Base-by-base conservation (phyloP, 2,113 vertebrate species). In the Pimephales promelas region DNA sequence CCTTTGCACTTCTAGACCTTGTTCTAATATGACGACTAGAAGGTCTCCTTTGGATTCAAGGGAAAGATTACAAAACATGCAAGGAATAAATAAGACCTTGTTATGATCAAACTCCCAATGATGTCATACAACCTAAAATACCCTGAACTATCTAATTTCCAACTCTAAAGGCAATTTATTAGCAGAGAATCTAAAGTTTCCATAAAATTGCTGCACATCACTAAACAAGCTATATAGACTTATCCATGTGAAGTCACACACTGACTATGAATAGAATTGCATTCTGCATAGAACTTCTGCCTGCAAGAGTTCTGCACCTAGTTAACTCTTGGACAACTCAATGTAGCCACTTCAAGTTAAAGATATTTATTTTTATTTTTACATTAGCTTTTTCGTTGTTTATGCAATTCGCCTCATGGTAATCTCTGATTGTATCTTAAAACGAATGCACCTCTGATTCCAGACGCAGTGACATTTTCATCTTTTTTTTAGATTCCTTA, bases 191-290 rank as follows among this genome's bases (percentile, higher is more conserved):
- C 61, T 40, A 87, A 66, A 43, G 70, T 57, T 74, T 54, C 54
- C 28, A 49, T 70, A 34, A 82, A 85, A 73, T 82, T 40, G 40
- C 52, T 8, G 40, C 76, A 83, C 81, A 79, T 83, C 24, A 66
- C 54, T 73, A 68, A 49, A 18, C 16, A 83, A 10, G 49, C 28
- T 34, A 34, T 18, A 22, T 34, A 22, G 28, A 40, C 56, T 57
- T 59, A 40, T 70, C 56, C 78, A 83, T 71, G 34, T 10, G 31
- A 68, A 10, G 34, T 20, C 31, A 68, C 57, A 83, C 47, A 49
- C 43, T 22, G 52, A 40, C 34, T 64, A 11, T 57, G 36, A 24
- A 68, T 66, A 80, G 81, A 34, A 18, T 22, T n/a, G 54, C 3
- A 20, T n/a, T n/a, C n/a, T n/a, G n/a, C n/a, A n/a, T n/a, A n/a